Evolutionary conservation across 2,888 invertebrate species (phyloP), one percentile per base, ranked within the genome.

Genomic region (Latrodectus elegans): DNA sequence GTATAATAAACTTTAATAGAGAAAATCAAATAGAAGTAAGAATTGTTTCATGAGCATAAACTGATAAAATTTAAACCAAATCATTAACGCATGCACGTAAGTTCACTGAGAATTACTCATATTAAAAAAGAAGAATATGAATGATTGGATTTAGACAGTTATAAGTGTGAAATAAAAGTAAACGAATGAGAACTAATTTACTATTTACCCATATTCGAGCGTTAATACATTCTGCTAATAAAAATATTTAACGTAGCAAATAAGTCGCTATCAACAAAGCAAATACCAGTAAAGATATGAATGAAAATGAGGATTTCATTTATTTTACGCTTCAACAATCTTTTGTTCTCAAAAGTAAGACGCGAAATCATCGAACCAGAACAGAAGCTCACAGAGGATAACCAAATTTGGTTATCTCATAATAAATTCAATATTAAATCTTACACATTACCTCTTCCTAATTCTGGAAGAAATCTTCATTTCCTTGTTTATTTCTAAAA

Each of bases 281-380:
- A 78, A 84, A 84, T 77, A 78, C 55, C 49, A 73, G 72, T 64
- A 73, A 55, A 78, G 72, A 84, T 53, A n/a, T 60, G 60, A n/a
- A 60, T 60, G 12, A 73, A 81, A 65, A 81, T 81, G 64, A 53
- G 51, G 72, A 67, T 85, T 85, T 80, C 79, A 85, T 79, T 85
- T 74, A 67, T 80, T 68, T 85, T 79, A 85, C 79, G 79, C 79
- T 85, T 79, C 72, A 79, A 72, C 68, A 85, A 75, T 26, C 79
- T 80, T 79, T 85, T 85, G 85, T 85, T 80, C 85, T 60, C 70
- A 68, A 38, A 72, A 51, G 74, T 74, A 84, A 85, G 85, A 75
- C 79, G 85, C 74, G 70, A 70, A 85, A 85, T 51, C 85, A 85
- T n/a, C 75, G 53, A 74, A 85, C 79, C 85, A 85, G 79, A 80